Base-by-base conservation (phyloP, 2,797 vertebrate species). In the Parauchenoglanis ngamensis region DNA sequence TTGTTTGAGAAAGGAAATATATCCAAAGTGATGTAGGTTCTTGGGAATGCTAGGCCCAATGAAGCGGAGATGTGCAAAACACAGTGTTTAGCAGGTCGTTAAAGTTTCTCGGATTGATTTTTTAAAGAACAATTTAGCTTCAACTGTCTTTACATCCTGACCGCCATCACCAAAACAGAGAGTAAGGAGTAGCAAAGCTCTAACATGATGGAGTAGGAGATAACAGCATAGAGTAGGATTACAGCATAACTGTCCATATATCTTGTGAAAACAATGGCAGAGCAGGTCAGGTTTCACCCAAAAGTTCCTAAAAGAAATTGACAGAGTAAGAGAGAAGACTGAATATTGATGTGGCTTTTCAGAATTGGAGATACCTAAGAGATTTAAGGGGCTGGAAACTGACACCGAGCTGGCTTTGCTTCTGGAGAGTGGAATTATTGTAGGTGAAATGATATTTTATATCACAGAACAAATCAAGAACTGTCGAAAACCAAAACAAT, bases 1-100 rank as follows among this genome's bases (percentile, higher is more conserved):
- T 87, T 88, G 80, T 88, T 86, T 85, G 77, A 87, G 85, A 85
- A 76, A 10, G 80, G 80, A 90, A 89, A 85, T 68, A 78, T 40
- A 63, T 75, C 40, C 73, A 85, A n/a, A 83, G 83, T 86, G 40
- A 83, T 86, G 61, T 75, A 59, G 77, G 83, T 85, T 61, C 70
- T 72, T 65, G 83, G 67, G 85, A 89, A 90, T n/a, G 85, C 49
- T 35, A 25, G 72, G 85, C 56, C 72, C 40, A 77, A 1, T 82
- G 61, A 85, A 35, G 83, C 28, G 2, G n/a, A 44, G n/a, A 84
- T 73, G 46, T 17, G 70, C 70, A 68, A 57, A 76, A 83, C 49
- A 78, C 59, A 81, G 61, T 57, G 81, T 86, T 79, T 80, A 23
- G 73, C 8, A 7, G 63, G 49, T 77, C 21, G 15, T 70, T 78